Base-by-base conservation (phyloP, 2,113 vertebrate genomes). In the Sinocyclocheilus rhinocerous region DNA sequence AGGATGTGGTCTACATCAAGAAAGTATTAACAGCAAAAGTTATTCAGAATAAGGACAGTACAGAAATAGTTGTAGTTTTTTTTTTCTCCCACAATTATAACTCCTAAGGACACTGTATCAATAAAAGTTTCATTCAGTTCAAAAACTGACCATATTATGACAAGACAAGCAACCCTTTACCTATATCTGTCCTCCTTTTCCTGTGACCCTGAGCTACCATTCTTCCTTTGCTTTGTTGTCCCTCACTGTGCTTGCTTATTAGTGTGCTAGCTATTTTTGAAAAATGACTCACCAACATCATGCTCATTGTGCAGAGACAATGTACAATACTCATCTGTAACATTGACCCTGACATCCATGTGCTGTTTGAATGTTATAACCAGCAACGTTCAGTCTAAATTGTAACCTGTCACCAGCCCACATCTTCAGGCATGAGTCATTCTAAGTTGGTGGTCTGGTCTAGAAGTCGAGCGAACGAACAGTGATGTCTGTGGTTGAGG, bases 371-470 rank as follows among this genome's bases (percentile, higher is more conserved):
- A 55, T 81, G 61, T 26, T 16, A 50, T 26, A 39, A 18, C 26
- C n/a, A 67, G 39, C 61, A 67, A 20, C 5, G 8, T 72, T 83
- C 63, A 33, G 16, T 72, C 24, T 83, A 15, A 83, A 83, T 72
- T 36, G 48, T 67, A 22, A 69, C 80, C 59, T 67, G 33, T 69
- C 45, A 48, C 65, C 67, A 72, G 33, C 48, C 10, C 65, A 83
- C 81, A 72, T 83, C 48, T 70, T 57, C 26, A 83, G 45, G 42
- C 63, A 72, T 52, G 81, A 83, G 45, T 55, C 81, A 83, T 55
- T 69, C 15, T 42, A 45, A 16, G 29, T 52, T 55, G 48, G 65
- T 72, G 80, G 61, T 67, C 59, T 11, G 36, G 36, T 63, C 33
- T 6, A 39, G 36, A 50, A 69, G 42, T 24, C 45, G 65, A 69